phyloP scores from a whole-genome alignment of 2,888 invertebrate genomes.

The Protophormia terraenovae region DNA sequence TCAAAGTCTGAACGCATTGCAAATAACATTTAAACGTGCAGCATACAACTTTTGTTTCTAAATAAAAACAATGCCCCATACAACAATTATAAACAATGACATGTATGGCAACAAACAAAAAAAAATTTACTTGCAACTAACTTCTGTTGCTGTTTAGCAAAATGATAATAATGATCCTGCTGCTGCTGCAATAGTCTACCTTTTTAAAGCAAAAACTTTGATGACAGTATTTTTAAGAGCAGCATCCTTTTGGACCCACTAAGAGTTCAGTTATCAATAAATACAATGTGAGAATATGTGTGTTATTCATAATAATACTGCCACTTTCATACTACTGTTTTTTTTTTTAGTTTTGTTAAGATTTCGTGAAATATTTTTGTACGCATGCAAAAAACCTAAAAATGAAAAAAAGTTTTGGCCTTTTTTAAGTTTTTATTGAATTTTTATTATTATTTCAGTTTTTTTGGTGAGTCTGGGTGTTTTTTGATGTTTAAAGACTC shows the following conservation, averaged over 20 bases:
- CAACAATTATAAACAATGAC: constrained; percentile 67
- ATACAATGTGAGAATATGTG: constrained; percentile 66
- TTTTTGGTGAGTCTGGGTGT: neutral
- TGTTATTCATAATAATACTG: constrained; percentile 66
- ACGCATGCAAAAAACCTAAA: constrained; percentile 57
- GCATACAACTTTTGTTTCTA: constrained; percentile 25
- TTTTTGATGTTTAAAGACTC: constrained; percentile 42
- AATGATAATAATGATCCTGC: constrained; percentile 31
- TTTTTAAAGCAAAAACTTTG: neutral
- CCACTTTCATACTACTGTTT: constrained; percentile 63
- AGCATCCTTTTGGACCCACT: neutral
- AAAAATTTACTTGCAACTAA: constrained; percentile 51
- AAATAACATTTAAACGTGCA: constrained; percentile 35
- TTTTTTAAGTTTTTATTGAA: constrained; percentile 42
- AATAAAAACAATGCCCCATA: constrained; percentile 61
- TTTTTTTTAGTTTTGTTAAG: neutral
- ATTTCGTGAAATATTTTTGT: constrained; percentile 43
- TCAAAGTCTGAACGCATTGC: constrained; percentile 44
- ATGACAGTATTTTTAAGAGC: neutral
- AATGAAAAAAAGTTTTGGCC: neutral
- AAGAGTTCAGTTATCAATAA: constrained; percentile 48
- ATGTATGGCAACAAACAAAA: constrained; percentile 50
- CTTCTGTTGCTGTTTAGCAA: constrained; percentile 45
- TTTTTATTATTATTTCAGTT: constrained; percentile 47
- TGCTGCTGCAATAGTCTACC: constrained; percentile 21